A percentile compares a stretch with the other conserved stretches of the same genome.
phyloP scores from a whole-genome alignment of 2,113 vertebrate species.

The Ammodramus savannarum region DNA sequence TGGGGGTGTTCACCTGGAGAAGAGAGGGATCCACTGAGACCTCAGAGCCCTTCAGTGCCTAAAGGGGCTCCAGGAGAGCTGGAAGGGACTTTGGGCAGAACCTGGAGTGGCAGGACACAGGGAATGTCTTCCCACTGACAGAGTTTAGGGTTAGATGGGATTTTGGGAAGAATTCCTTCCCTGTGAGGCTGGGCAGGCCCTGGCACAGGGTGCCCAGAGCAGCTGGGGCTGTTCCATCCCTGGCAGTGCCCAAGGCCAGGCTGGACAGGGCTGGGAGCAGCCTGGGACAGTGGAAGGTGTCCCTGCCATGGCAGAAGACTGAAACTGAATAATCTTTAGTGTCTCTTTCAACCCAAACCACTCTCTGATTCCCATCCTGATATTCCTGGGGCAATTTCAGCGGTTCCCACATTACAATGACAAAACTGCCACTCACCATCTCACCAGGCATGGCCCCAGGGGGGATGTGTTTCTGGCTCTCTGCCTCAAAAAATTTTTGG shows the following conservation, averaged over 20 bases:
- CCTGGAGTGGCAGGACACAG: neutral
- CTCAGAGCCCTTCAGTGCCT: neutral
- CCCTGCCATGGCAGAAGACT: neutral
- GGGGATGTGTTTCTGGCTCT: neutral
- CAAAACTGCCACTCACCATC: neutral
- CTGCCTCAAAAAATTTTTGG: neutral
- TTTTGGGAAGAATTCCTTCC: accelerated
- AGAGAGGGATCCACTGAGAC: neutral
- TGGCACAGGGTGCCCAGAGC: neutral
- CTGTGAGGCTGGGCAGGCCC: accelerated
- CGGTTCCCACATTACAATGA: accelerated
- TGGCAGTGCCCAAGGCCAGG: neutral
- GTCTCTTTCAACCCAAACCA: neutral
- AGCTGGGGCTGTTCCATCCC: neutral
- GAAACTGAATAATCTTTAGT: neutral
- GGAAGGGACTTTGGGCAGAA: neutral
- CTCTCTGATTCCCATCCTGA: neutral
- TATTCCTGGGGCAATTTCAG: neutral
- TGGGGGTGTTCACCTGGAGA: neutral
- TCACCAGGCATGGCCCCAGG: accelerated
- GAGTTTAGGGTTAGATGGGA: accelerated
- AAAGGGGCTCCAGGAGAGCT: neutral
- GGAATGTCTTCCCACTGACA: neutral
- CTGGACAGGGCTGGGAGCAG: accelerated
- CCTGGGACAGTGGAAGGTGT: accelerated